Conservation (phyloP, 35 echinoderm and acorn worm species). For the Diadema setosum region DNA sequence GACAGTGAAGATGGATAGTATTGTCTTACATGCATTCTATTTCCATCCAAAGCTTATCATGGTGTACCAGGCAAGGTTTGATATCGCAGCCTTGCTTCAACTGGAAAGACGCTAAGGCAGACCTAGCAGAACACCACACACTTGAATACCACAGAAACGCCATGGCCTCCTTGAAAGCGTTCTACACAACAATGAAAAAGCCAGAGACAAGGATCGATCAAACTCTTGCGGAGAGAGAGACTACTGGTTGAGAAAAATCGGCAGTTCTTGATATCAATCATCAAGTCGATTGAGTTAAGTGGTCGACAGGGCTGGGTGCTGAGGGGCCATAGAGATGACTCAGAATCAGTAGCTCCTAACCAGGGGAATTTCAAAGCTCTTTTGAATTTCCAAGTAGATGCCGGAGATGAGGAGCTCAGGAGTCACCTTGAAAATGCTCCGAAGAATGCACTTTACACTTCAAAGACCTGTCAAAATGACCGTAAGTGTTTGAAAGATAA, state of each 20-base stretch:
- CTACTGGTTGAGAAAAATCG: constrained; percentile 23
- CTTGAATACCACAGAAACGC: constrained; percentile 30
- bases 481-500: constrained; percentile 47
- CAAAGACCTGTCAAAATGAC: constrained; percentile 64
- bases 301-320: constrained; percentile 49
- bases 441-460: constrained; percentile 53
- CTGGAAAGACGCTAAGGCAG: constrained; percentile 39
- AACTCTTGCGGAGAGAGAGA: not conserved
- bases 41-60: not conserved
- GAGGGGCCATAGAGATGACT: constrained; percentile 57
- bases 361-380: constrained; percentile 68
- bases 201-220: not conserved
- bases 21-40: constrained; percentile 3
- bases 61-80: not conserved
- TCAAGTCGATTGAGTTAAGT: constrained; percentile 33
- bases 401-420: constrained; percentile 9
- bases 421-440: not conserved
- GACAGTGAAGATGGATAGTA: constrained; percentile 23
- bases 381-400: constrained; percentile 18
- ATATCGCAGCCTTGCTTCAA: not conserved
- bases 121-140: not conserved
- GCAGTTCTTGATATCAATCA: constrained; percentile 29
- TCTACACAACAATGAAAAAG: not conserved
- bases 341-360: not conserved
- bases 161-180: not conserved